Evolutionary conservation across 1,140 invertebrate genomes (phyloP).

Genomic region (Anastrepha obliqua): DNA sequence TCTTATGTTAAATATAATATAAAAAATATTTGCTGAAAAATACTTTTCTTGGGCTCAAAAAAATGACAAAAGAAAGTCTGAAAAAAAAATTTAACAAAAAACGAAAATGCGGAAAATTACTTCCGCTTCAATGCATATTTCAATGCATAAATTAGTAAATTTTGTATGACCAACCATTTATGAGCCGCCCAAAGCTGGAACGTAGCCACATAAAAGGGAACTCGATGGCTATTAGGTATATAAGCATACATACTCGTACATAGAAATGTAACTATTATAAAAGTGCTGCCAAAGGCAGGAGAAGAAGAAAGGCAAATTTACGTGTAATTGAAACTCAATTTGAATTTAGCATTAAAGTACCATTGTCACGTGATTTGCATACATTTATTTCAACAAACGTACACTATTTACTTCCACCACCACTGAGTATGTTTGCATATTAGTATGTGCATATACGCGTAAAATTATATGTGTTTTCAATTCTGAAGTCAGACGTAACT

Average conservation of each 20-base stretch:
- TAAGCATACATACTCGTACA: neutral
- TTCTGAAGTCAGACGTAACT: neutral
- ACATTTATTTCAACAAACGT: neutral
- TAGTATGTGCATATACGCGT: too few species aligned
- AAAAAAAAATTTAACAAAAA: too few species aligned
- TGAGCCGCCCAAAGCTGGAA: neutral
- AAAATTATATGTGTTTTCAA: neutral
- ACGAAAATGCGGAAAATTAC: constrained; percentile 36
- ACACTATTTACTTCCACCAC: too few species aligned
- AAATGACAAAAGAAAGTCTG: neutral
- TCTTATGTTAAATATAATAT: too few species aligned
- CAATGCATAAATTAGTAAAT: constrained; percentile 52
- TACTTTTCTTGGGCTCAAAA: too few species aligned
- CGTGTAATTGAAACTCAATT: constrained; percentile 54
- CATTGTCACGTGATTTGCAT: constrained; percentile 55
- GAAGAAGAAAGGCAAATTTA: constrained; percentile 1
- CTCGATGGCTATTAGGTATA: neutral
- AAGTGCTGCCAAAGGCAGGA: neutral
- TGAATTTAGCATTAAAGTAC: constrained; percentile 45
- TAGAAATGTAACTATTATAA: neutral
- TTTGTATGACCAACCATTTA: neutral
- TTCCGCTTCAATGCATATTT: constrained; percentile 53
- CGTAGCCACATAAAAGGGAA: neutral
- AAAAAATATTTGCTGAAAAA: too few species aligned
- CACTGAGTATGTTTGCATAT: too few species aligned